Evolutionary conservation across 2,888 invertebrate species (phyloP), one percentile per base, ranked within the genome.

Genomic region (Helobdella robusta): DNA sequence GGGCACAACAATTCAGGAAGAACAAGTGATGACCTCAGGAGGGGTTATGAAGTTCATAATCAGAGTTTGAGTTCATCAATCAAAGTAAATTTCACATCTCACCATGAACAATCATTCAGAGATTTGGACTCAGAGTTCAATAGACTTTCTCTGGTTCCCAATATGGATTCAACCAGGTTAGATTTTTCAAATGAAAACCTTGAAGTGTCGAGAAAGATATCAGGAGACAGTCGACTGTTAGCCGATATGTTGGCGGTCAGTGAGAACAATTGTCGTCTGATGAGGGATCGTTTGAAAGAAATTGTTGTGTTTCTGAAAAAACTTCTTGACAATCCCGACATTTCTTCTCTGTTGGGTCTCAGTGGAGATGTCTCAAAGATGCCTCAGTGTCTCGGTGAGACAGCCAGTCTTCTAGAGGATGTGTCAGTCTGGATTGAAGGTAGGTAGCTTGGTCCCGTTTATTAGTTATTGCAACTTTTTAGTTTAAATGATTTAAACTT

Each of bases 171-270:
- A n/a, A 56, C 56, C 28, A 28, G 28, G n/a, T 30, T 56, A 4
- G 30, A 56, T 32, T n/a, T n/a, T n/a, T 56, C 56, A 30, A n/a
- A 3, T 1, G 56, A 56, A 11, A 2, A 5, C 6, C n/a, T 40
- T 40, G 44, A 15, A 15, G 44, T 40, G 11, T 11, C 44, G 44
- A 11, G 44, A 40, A 30, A 6, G n/a, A n/a, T n/a, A 2, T 30
- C 34, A 1, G 5, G 1, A 18, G 20, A 34, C 1, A 28, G 56
- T 56, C 56, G 11, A n/a, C 20, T 28, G 20, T 46, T 60, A 3
- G n/a, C 40, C 8, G 60, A 60, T n/a, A 20, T 60, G 46, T 28
- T 60, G 25, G 60, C 60, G n/a, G 60, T 44, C n/a, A 60, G 60
- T 30, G 60, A 60, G n/a, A 46, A 25, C 15, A 3, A 46, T 6